These are phyloP conservation scores for Coptodon bakossiorum DNA, from an alignment of 2,113 vertebrate genomes.

Conservation along the genomic window DNA sequence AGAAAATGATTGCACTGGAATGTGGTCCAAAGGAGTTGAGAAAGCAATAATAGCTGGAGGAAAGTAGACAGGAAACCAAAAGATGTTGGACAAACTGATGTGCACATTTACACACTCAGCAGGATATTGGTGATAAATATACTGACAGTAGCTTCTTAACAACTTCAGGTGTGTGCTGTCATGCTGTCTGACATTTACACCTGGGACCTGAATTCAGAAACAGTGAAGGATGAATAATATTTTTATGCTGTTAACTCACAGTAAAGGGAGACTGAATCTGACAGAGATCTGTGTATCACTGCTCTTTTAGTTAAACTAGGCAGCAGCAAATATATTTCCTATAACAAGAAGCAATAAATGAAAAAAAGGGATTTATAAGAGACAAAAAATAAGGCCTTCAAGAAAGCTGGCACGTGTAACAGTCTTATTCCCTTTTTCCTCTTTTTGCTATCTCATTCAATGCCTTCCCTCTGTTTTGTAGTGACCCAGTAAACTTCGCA, in stretches of 20 bases:
- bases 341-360: not conserved
- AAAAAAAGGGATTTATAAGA: not conserved
- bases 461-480: constrained; percentile 22
- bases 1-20: not conserved
- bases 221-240: not conserved
- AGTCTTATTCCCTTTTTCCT: not conserved
- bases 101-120: not conserved
- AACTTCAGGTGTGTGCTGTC: not conserved
- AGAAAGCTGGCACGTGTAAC: not conserved
- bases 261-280: not conserved
- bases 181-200: not conserved
- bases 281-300: not conserved
- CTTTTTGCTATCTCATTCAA: not conserved
- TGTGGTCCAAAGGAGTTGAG: not conserved
- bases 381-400: not conserved
- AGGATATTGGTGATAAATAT: not conserved
- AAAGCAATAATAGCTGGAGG: not conserved
- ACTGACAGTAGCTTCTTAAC: not conserved
- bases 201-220: not conserved
- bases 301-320: not conserved
- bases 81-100: not conserved
- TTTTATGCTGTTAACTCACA: not conserved
- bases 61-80: not conserved
- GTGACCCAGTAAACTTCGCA: constrained; percentile 64
- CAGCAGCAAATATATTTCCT: not conserved